Conservation (phyloP, 2,888 invertebrate species). For the Acanthopleura granulata region DNA sequence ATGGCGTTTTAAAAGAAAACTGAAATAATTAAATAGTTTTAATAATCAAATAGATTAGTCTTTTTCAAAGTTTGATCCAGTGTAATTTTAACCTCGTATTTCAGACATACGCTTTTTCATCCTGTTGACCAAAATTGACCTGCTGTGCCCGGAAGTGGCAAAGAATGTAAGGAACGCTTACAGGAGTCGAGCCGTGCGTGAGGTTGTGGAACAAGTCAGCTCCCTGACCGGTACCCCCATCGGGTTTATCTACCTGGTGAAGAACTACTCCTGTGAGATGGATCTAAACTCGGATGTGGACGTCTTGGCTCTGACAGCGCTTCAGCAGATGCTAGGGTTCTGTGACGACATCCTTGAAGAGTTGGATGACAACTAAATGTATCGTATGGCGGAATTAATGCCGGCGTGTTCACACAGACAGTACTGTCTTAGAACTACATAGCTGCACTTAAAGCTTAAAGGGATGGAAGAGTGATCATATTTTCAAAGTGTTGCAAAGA, state of each 20-base stretch:
- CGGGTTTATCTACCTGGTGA: neutral
- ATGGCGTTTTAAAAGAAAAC: too few relatives aligned
- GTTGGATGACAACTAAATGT: too few relatives aligned
- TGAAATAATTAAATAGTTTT: too few relatives aligned
- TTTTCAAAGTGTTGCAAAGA: too few relatives aligned
- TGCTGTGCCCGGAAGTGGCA: neutral
- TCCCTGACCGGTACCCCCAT: neutral
- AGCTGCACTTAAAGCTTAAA: too few relatives aligned
- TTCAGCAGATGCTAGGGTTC: neutral
- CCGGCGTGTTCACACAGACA: too few relatives aligned
- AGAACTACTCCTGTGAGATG: neutral
- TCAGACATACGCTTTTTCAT: neutral
- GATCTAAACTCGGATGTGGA: neutral
- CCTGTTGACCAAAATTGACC: neutral
- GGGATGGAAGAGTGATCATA: too few relatives aligned
- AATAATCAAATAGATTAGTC: too few relatives aligned
- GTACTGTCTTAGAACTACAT: too few relatives aligned
- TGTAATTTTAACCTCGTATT: neutral
- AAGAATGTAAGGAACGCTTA: neutral
- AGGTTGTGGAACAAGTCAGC: neutral
- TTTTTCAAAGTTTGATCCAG: neutral
- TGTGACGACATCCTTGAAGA: too few relatives aligned
- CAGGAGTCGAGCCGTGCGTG: neutral
- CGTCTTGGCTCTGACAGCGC: neutral
- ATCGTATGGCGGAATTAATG: too few relatives aligned